Base-by-base conservation (phyloP, 92 coral and sea anemone species). In the Pocillopora meandrina region DNA sequence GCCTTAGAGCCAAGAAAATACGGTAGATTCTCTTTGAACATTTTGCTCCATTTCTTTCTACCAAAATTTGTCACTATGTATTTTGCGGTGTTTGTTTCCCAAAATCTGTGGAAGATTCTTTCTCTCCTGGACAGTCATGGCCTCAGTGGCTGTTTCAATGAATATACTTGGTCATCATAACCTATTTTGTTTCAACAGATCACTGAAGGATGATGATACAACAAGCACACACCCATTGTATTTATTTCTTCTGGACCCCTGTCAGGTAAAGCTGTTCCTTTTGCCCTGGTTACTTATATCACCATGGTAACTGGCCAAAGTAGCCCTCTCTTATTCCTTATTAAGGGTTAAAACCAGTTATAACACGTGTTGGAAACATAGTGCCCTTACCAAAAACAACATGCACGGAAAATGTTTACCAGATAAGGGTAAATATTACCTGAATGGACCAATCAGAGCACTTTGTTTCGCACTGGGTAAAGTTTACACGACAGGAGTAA, bases 141-240 rank as follows among this genome's bases (percentile, higher is more conserved):
- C 67, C 67, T 18, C 8, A 15, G 17, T 42, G 49, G 49, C 49
- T 42, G 3, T 6, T 42, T 26, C 23, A 18, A 18, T 63, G 10
- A 63, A n/a, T 18, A 23, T 23, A 0, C 26, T 23, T 23, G 26
- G 26, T 23, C 26, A 23, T 23, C 26, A 23, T 23, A 23, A 23
- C 56, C 74, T 70, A 49, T 33, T 70, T 69, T 47, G 34, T 49
- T 18, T 19, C 17, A 26, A 11, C 52, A 81, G 85, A 81, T 18
- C 76, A 56, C 76, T 76, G 2, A 69, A 57, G 14, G 62, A 66
- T 23, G 26, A 23, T 23, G 26, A 34, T 81, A 76, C 58, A 81
- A 81, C 57, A 66, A 81, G 56, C 85, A 70, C 61, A 81, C 77
- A 17, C 85, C 85, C n/a, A 59, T 81, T 81, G 76, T 81, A 57